phyloP scores from a whole-genome alignment of 2,888 invertebrate species.

The Arenicola marina region DNA sequence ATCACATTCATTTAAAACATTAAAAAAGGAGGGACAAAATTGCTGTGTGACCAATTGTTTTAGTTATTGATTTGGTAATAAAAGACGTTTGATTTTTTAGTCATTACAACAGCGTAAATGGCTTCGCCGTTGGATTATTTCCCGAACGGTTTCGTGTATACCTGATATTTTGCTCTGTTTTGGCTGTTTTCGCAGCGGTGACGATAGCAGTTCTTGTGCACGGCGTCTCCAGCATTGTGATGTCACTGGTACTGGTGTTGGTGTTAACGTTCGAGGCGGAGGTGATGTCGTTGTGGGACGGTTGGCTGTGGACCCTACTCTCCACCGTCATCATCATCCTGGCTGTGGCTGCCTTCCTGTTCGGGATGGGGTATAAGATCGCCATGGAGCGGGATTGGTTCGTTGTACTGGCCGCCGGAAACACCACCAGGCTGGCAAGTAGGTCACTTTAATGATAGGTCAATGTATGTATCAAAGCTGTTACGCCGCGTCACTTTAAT shows the following conservation, averaged over 20 bases:
- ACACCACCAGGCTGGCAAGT: conserved; percentile 57
- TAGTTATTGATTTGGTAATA: too few species aligned
- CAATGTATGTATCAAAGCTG: too few species aligned
- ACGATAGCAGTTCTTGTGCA: conserved; percentile 60
- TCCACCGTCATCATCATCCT: conserved; percentile 21
- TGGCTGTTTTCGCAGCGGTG: conserved; percentile 57
- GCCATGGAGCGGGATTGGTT: conserved; percentile 64
- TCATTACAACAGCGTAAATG: too few species aligned
- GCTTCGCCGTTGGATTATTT: too few species aligned
- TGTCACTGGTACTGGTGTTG: conserved; percentile 59
- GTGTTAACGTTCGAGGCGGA: conserved; percentile 35
- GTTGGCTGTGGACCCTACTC: not conserved
- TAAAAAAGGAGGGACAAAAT: too few species aligned
- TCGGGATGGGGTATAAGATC: conserved; percentile 58
- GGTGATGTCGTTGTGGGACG: not conserved
- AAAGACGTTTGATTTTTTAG: too few species aligned
- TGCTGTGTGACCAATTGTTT: too few species aligned
- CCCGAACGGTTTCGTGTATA: too few species aligned
- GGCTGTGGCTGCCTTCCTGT: conserved; percentile 34
- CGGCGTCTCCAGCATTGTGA: conserved; percentile 60
- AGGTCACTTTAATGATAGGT: conserved; percentile 29
- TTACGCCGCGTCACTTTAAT: too few species aligned
- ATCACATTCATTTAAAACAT: too few species aligned
- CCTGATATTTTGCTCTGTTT: too few species aligned
- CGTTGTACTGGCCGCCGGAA: conserved; percentile 53